Conservation (phyloP, 2,888 invertebrate genomes). For the Tetheella fluctuosa region DNA sequence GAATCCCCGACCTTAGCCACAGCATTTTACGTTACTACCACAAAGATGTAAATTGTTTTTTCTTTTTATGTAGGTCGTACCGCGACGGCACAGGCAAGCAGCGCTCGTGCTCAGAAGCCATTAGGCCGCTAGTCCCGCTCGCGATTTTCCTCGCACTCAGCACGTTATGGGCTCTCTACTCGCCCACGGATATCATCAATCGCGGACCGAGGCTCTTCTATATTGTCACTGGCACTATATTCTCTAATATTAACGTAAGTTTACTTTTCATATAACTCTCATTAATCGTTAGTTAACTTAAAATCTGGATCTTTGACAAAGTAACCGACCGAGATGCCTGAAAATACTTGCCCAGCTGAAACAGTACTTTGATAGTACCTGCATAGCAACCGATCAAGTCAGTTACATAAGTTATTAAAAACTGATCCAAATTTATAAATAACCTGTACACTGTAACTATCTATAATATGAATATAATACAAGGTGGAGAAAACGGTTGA, state of each 20-base stretch:
- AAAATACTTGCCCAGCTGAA: no score
- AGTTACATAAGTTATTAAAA: no score
- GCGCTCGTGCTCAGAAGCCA: conserved; percentile 90
- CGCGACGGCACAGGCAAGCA: conserved; percentile 94
- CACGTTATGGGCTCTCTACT: conserved; percentile 91
- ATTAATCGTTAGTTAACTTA: background rate
- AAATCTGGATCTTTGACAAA: no score
- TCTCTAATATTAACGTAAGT: conserved; percentile 98
- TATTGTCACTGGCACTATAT: conserved; percentile 96
- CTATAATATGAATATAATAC: no score
- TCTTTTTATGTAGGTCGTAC: conserved; percentile 86
- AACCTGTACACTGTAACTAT: no score
- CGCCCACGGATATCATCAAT: conserved; percentile 92
- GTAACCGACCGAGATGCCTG: no score
- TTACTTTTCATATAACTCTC: background rate
- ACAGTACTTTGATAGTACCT: no score
- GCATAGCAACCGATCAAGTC: no score
- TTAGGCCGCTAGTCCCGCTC: conserved; percentile 94
- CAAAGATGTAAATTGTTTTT: background rate
- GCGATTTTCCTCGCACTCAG: conserved; percentile 89
- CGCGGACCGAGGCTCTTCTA: conserved; percentile 94
- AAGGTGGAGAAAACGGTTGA: no score
- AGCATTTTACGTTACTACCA: no score
- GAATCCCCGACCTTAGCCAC: background rate
- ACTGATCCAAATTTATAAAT: no score